Evolutionary conservation across 2,113 vertebrate species (phyloP).

Genomic region (Pycnonotus jocosus): DNA sequence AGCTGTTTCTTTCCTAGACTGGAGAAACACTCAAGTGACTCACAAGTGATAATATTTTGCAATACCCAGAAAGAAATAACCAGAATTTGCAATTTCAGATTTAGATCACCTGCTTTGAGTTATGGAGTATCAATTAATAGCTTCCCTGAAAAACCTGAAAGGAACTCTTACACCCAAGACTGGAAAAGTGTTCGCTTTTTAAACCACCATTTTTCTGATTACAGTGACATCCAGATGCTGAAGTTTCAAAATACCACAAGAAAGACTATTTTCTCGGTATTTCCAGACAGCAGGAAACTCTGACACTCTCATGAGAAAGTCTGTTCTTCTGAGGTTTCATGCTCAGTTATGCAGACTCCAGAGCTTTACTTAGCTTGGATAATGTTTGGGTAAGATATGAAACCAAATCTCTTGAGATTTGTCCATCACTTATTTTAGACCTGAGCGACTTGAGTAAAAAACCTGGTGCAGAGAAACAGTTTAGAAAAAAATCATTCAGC

Average conservation of each 20-base stretch:
- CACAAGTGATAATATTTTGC: background rate
- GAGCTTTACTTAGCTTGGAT: constrained; percentile 60
- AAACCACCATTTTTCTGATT: background rate
- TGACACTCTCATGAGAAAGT: constrained; percentile 62
- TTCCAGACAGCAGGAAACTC: constrained; percentile 46
- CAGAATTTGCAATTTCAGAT: background rate
- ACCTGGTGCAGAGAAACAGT: background rate
- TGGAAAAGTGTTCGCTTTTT: background rate
- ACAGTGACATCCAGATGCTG: background rate
- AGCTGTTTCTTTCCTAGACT: background rate
- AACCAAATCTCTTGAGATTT: constrained; percentile 51
- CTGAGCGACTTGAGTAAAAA: constrained; percentile 1
- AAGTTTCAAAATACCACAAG: constrained; percentile 43
- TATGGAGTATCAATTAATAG: background rate
- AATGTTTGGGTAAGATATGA: constrained; percentile 60
- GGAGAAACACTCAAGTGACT: background rate
- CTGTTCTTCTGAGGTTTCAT: constrained; percentile 55
- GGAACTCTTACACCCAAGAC: background rate
- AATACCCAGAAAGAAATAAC: background rate
- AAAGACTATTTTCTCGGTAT: constrained; percentile 40
- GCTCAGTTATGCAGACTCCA: constrained; percentile 48
- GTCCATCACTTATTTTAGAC: constrained; percentile 55
- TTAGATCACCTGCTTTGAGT: background rate
- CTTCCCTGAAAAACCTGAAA: background rate
- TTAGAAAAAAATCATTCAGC: background rate